Base-by-base conservation (phyloP, 1,140 invertebrate genomes). In the Zaprionus inermis region DNA sequence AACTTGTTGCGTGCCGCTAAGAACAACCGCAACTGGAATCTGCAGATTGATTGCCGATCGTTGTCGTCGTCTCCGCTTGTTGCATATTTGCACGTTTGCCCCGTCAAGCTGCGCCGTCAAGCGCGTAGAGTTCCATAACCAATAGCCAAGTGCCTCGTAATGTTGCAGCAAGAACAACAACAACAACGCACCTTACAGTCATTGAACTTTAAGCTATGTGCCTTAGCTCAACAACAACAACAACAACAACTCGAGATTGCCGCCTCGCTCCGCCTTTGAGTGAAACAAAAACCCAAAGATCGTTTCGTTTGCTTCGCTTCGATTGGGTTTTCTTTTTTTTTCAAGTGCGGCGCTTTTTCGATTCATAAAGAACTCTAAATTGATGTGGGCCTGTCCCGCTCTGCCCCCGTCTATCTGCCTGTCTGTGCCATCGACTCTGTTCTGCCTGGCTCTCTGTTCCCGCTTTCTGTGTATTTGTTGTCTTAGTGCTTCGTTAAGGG, bases 171-270 rank as follows among this genome's bases (percentile, higher is more conserved):
- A 58, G 68, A 72, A 60, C 51, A 66, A 64, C 51, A 63, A 76
- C 60, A 61, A 38, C 70, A 81, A 82, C 79, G 84, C 79, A 88
- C 65, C 83, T 72, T 77, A 49, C 84, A 89, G 84, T 89, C 84
- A 89, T 81, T 89, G 84, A 89, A 89, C 84, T 89, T 89, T 89
- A 81, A 89, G 84, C 84, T 89, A 89, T 89, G 84, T 72, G 77
- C 81, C 52, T 66, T 49, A 30, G 49, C 56, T 60, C 69, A 58
- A 56, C 49, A 57, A 49, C 18, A 22, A 12, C 6, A 52, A 55
- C 30, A 54, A 36, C 49, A 24, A 16, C 30, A 38, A 55, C 38
- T 70, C 34, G 34, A 65, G 59, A 72, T 68, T 72, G 76, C 63
- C 34, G 38, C 32, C n/a, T 16, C 24, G 16, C 52, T 49, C 32